phyloP scores from a whole-genome alignment of 2,888 invertebrate species.

The Periphyllus acericola region DNA sequence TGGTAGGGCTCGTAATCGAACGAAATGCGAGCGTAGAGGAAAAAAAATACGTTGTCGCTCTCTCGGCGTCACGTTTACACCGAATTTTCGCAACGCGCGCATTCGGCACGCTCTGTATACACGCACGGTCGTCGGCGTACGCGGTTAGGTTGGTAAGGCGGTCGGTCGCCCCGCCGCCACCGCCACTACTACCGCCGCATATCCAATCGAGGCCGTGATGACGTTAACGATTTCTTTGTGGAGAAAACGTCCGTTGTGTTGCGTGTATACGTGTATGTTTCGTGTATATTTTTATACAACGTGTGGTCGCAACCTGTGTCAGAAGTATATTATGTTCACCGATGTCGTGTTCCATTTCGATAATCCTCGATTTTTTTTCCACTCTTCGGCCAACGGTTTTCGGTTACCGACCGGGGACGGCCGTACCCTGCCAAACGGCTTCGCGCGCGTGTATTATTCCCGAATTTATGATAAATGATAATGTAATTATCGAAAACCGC shows the following conservation, averaged over 20 bases:
- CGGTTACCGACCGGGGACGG: too few species aligned
- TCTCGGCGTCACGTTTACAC: background rate
- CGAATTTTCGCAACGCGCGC: slow-evolving; percentile 31
- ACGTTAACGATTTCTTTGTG: slow-evolving; percentile 62
- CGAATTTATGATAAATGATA: background rate
- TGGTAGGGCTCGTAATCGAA: background rate
- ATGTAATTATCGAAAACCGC: background rate
- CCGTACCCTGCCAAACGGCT: too few species aligned
- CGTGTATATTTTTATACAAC: background rate
- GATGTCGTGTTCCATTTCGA: background rate
- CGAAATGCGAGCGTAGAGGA: background rate
- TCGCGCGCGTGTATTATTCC: background rate
- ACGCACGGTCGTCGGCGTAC: background rate
- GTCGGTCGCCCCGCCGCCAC: slow-evolving; percentile 32
- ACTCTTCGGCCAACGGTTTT: too few species aligned
- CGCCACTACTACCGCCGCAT: slow-evolving; percentile 9
- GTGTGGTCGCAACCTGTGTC: background rate
- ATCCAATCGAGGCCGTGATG: slow-evolving; percentile 61
- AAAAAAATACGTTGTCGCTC: too few species aligned
- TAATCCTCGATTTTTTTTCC: too few species aligned
- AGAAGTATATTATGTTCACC: background rate
- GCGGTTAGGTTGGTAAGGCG: slow-evolving; percentile 59
- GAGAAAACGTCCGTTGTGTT: slow-evolving; percentile 50
- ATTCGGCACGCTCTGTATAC: slow-evolving; percentile 59
- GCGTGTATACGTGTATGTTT: background rate